Evolutionary conservation across 2,888 invertebrate genomes (phyloP).

Genomic region (Lepidocyrtoides sp.): DNA sequence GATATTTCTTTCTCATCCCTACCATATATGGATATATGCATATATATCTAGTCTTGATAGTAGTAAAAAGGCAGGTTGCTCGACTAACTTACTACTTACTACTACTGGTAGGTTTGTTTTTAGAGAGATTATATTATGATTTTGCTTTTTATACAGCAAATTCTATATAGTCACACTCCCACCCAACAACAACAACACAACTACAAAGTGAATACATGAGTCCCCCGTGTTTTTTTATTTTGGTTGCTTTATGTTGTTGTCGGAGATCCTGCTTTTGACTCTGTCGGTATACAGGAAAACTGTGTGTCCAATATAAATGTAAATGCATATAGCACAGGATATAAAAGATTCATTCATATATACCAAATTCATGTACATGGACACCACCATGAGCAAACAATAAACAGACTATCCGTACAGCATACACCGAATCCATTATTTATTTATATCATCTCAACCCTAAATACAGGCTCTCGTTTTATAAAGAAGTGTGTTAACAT

Average conservation of each 20-base stretch:
- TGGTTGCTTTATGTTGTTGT: conserved; percentile 46
- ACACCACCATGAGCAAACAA: conserved; percentile 71
- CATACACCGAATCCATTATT: conserved; percentile 5
- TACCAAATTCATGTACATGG: conserved; percentile 32
- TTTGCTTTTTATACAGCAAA: neutral
- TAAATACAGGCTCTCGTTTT: neutral
- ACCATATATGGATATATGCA: no score
- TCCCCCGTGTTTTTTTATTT: conserved; percentile 66
- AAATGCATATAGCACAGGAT: neutral
- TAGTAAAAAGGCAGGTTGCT: neutral
- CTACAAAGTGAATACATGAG: conserved; percentile 40
- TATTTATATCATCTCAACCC: neutral
- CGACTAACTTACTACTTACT: neutral
- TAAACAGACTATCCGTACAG: conserved; percentile 61
- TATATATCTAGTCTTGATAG: neutral
- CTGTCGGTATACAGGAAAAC: neutral
- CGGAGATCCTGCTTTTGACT: conserved; percentile 42
- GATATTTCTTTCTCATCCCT: no score
- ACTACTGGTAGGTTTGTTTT: no score
- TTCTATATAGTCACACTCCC: no score
- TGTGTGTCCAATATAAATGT: neutral
- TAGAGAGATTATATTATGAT: conserved; percentile 13
- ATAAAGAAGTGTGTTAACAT: conserved; percentile 7
- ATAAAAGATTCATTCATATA: conserved; percentile 9
- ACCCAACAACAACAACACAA: neutral